phyloP scores from a whole-genome alignment of 2,113 vertebrate species.

The Ochotona curzoniae region DNA sequence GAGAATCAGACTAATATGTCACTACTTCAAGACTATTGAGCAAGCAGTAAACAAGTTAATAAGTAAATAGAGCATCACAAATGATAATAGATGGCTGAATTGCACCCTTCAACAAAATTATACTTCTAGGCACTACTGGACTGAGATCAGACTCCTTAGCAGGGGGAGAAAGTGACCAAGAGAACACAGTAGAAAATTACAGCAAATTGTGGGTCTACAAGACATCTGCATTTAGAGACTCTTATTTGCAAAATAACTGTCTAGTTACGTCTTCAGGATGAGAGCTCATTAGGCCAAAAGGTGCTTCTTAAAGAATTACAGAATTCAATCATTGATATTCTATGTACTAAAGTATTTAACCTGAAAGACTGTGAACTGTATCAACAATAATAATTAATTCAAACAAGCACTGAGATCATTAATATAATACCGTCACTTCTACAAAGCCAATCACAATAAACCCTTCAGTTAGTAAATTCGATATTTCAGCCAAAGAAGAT shows the following conservation, averaged over 20 bases:
- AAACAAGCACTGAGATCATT: neutral
- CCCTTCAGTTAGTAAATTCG: neutral
- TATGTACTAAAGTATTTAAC: neutral
- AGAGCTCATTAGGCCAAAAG: neutral
- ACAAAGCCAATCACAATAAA: neutral
- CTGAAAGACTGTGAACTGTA: neutral
- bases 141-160: neutral
- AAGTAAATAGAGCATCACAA: constrained; percentile 34
- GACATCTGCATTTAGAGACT: constrained; percentile 56
- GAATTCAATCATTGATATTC: neutral
- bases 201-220: constrained; percentile 60
- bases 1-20: neutral
- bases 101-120: constrained; percentile 54
- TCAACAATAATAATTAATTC: constrained; percentile 2
- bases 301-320: neutral
- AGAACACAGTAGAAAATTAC: constrained; percentile 33
- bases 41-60: constrained; percentile 1
- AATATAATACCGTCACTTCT: neutral
- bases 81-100: constrained; percentile 38
- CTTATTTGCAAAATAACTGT: constrained; percentile 50
- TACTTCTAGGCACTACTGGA: neutral
- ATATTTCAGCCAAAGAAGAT: neutral
- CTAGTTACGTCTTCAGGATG: neutral
- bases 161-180: constrained; percentile 33
- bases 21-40: neutral